Evolutionary conservation across 1,140 invertebrate species (phyloP), one percentile per base, ranked within the genome.

Genomic region (Aphis craccivora): DNA sequence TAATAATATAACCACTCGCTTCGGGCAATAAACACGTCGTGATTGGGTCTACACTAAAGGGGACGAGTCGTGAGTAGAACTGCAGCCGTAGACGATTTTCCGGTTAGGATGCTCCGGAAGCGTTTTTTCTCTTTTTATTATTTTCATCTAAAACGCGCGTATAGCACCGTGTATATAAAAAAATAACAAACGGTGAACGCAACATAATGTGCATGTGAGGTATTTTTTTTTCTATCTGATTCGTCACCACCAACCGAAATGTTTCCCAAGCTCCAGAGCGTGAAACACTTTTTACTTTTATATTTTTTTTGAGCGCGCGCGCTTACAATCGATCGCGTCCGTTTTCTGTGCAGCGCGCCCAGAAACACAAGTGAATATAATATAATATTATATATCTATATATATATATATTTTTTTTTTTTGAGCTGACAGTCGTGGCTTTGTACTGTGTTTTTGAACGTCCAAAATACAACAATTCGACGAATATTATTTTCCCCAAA

Each of bases 211-310:
- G 84, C 23, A 45, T 86, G 43, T 86, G 23, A 25, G 40, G 84
- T 45, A 45, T 48, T 40, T 83, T 83, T 83, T 84, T 40, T 84
- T 23, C 18, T 37, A 40, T 37, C 23, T 45, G 25, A 45, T 86
- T 45, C 40, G 84, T 86, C 40, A 45, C 84, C 40, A 76, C 60
- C 30, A n/a, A 76, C n/a, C 60, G 43, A 86, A 86, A 86, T 22
- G 37, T 40, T 40, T 25, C 8, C 11, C 84, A 18, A 45, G 40
- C 43, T 43, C 45, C 43, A 14, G 43, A 18, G 40, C 9, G 40
- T 86, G 30, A 86, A 86, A 86, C 45, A n/a, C 43, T 86, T 43
- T 86, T 86, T 43, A 25, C 40, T 84, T 84, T 43, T 84, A 84
- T 84, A 84, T 84, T 84, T 84, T 86, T 86, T 86, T 43, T 4